Evolutionary conservation across 2,888 invertebrate genomes (phyloP).

Genomic region (Morpho helenor): DNA sequence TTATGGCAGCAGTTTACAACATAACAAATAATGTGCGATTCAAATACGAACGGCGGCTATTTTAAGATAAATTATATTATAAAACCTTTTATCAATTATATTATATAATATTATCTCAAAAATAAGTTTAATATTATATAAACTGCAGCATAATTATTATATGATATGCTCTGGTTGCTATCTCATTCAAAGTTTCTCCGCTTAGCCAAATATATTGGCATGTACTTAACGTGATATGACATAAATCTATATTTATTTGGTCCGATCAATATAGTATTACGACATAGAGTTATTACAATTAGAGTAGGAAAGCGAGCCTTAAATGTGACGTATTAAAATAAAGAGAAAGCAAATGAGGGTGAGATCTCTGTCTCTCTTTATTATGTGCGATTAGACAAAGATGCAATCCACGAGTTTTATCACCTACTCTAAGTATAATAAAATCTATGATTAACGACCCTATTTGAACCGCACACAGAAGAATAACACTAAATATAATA

Average conservation of each 20-base stretch:
- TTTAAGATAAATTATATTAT: background rate
- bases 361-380: too few relatives aligned
- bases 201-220: too few relatives aligned
- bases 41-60: conserved; percentile 16
- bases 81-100: conserved; percentile 2
- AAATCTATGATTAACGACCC: background rate
- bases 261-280: conserved; percentile 10
- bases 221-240: conserved; percentile 3
- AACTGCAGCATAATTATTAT: background rate
- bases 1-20: conserved; percentile 37
- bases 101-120: background rate
- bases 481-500: conserved; percentile 9
- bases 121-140: background rate
- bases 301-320: too few relatives aligned
- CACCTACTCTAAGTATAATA: too few relatives aligned
- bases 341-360: too few relatives aligned
- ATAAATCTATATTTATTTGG: conserved; percentile 10
- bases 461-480: conserved; percentile 22
- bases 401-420: too few relatives aligned
- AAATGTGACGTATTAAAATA: background rate
- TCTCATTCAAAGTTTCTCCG: too few relatives aligned
- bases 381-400: too few relatives aligned
- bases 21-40: conserved; percentile 16
- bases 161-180: background rate
- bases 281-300: background rate